These are phyloP conservation scores for Xestia c-nigrum DNA, from an alignment of 2,888 invertebrate genomes.

Conservation along the genomic window DNA sequence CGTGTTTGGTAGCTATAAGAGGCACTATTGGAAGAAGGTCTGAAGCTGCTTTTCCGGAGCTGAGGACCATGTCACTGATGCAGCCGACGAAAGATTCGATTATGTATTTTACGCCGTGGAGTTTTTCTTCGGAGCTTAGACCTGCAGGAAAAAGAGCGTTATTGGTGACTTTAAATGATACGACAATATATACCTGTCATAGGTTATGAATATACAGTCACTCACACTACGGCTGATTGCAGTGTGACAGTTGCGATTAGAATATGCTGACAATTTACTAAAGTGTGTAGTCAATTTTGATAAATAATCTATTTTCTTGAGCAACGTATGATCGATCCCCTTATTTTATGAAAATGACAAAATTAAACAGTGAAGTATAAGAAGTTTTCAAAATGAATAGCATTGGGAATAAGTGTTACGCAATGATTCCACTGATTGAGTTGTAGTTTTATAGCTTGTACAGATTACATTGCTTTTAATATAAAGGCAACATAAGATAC, in stretches of 20 bases:
- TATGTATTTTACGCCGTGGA: conserved; percentile 97
- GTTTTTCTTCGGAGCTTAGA: conserved; percentile 96
- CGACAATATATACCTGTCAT: too few species aligned
- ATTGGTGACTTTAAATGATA: too few species aligned
- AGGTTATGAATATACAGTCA: too few species aligned
- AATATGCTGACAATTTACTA: too few species aligned
- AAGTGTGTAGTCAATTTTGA: too few species aligned
- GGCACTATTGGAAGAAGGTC: conserved; percentile 95
- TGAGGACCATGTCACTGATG: conserved; percentile 96
- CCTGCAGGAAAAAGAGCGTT: conserved; percentile 84
- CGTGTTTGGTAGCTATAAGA: conserved; percentile 96
- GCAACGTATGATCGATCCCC: too few species aligned
- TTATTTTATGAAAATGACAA: too few species aligned
- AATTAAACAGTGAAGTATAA: too few species aligned
- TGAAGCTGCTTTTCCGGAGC: conserved; percentile 96
- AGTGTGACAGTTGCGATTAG: too few species aligned
- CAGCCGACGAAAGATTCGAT: conserved; percentile 98
- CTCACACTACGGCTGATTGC: too few species aligned
- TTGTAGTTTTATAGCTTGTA: conserved; percentile 4
- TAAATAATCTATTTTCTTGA: too few species aligned
- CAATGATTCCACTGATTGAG: conserved; percentile 1
- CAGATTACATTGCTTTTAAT: neutral
- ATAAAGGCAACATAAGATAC: neutral
- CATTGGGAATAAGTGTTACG: neutral
- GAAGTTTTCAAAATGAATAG: neutral